These are phyloP conservation scores for Rotaria magnacalcarata DNA, from an alignment of 2,888 invertebrate genomes.

Conservation along the genomic window DNA sequence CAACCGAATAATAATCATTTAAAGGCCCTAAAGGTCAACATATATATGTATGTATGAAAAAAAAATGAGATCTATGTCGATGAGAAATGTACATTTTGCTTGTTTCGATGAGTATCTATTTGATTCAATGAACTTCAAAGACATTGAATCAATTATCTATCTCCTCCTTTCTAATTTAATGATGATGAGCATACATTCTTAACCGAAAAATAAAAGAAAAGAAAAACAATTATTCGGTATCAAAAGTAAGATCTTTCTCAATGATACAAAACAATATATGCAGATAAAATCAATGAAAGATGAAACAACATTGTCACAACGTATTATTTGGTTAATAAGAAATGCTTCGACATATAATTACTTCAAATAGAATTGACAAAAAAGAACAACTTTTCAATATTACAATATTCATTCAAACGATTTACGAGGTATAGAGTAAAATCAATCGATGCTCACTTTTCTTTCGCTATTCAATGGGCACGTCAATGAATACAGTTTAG, in stretches of 20 bases:
- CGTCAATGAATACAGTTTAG: too few species aligned
- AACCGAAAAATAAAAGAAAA: background rate
- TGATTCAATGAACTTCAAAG: constrained; percentile 31
- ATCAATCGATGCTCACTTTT: too few species aligned
- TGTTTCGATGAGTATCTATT: constrained; percentile 26
- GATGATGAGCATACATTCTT: constrained; percentile 19
- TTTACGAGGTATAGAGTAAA: too few species aligned
- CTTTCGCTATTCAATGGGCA: too few species aligned
- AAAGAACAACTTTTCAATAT: too few species aligned
- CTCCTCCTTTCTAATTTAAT: constrained; percentile 18
- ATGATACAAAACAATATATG: background rate
- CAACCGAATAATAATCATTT: background rate
- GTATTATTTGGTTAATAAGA: constrained; percentile 15
- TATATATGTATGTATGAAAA: background rate
- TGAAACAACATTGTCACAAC: constrained; percentile 7
- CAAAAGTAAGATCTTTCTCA: background rate
- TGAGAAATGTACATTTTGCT: background rate
- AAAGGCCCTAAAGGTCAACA: background rate
- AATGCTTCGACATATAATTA: background rate
- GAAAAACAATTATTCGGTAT: constrained; percentile 22
- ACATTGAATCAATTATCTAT: constrained; percentile 7
- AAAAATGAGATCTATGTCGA: background rate
- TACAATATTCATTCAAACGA: too few species aligned
- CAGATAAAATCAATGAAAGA: constrained; percentile 13
- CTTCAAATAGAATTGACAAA: background rate